These are phyloP conservation scores for Prionace glauca DNA, from an alignment of 2,797 vertebrate species.

Conservation along the genomic window DNA sequence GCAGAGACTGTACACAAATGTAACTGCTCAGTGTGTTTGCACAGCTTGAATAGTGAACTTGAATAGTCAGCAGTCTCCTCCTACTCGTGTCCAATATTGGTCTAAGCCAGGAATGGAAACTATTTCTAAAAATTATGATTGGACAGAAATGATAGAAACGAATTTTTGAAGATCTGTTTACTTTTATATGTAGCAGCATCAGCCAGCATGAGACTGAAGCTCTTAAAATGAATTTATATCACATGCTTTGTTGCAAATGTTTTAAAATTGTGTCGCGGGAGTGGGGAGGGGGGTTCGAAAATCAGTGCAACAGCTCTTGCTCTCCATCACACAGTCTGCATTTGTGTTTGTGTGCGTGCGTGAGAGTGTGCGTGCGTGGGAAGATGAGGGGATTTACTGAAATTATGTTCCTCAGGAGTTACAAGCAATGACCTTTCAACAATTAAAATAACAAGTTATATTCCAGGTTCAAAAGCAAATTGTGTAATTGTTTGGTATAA, in stretches of 20 bases:
- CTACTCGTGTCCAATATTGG: background rate
- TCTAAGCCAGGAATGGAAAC: background rate
- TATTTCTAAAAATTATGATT: background rate
- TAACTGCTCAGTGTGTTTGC: slow-evolving; percentile 18
- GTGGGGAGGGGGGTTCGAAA: background rate
- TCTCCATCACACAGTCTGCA: background rate
- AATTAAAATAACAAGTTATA: slow-evolving; percentile 41
- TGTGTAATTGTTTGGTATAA: slow-evolving; percentile 45
- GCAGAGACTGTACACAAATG: slow-evolving; percentile 26
- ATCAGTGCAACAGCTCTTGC: background rate
- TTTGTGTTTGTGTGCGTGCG: background rate
- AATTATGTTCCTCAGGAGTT: background rate
- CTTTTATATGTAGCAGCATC: background rate
- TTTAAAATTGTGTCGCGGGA: background rate
- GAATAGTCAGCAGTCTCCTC: background rate
- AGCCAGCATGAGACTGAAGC: background rate
- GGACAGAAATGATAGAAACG: background rate
- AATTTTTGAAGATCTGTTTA: background rate
- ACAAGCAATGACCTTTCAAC: background rate
- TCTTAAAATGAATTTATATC: background rate
- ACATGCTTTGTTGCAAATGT: background rate
- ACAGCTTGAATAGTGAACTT: slow-evolving; percentile 12
- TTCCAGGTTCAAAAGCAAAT: slow-evolving; percentile 44
- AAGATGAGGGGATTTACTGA: slow-evolving; percentile 15
- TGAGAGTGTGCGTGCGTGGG: no score